Conservation (phyloP, 30 jellyfish, hydroid and myxozoan genomes). For the Mastigias papua region DNA sequence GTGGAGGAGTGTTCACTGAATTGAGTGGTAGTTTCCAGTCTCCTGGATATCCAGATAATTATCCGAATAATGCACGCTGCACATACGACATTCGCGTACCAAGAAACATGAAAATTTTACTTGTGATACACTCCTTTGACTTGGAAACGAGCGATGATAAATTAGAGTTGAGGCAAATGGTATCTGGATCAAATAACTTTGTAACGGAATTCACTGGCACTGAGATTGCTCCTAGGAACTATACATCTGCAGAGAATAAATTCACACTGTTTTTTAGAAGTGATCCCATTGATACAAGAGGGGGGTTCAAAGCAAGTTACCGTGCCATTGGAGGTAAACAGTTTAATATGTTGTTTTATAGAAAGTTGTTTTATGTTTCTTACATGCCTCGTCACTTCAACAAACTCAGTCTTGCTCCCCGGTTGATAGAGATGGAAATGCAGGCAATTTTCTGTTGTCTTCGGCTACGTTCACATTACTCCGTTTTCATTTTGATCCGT, state of each 20-base stretch:
- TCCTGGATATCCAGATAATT: no score
- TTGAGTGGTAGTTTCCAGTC: no score
- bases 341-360: no score
- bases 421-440: no score
- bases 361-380: no score
- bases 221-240: background rate
- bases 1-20: no score
- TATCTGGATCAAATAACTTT: background rate
- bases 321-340: no score
- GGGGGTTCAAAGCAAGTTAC: background rate
- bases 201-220: background rate
- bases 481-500: no score
- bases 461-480: no score
- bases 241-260: background rate
- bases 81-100: conserved; percentile 1
- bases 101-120: background rate
- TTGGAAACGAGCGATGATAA: conserved; percentile 2
- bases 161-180: background rate
- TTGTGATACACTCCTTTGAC: background rate
- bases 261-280: background rate
- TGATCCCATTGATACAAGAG: background rate
- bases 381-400: no score
- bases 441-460: no score
- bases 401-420: no score
- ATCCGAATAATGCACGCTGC: background rate